phyloP scores from a whole-genome alignment of 2,113 vertebrate genomes.

The Dunckerocampus dactyliophorus region DNA sequence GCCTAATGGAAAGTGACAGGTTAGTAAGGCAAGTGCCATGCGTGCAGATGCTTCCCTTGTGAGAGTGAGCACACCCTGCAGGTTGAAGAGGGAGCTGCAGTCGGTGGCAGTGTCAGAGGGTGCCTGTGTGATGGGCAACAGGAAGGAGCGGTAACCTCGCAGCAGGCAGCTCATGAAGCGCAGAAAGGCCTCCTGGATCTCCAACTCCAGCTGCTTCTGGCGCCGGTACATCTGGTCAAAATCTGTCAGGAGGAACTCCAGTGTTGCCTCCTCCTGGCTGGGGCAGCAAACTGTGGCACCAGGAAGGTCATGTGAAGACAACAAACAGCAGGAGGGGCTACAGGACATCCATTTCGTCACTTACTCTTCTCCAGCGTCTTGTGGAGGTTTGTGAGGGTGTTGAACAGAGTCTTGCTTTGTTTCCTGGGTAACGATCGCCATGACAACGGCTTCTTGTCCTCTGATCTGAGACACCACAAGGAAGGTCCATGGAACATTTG shows the following conservation, averaged over 20 bases:
- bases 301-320: background rate
- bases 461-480: conserved; percentile 67
- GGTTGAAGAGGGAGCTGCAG: conserved; percentile 84
- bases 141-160: conserved; percentile 81
- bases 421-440: conserved; percentile 83
- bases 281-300: conserved; percentile 78
- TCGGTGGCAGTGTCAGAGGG: conserved; percentile 80
- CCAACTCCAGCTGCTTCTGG: conserved; percentile 86
- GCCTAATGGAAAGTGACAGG: conserved; percentile 57
- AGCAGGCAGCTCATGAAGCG: conserved; percentile 89
- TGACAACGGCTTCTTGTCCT: conserved; percentile 85
- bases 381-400: conserved; percentile 75
- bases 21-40: background rate
- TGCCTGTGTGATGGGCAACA: conserved; percentile 84
- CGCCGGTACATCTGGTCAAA: conserved; percentile 85
- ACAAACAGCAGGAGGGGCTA: background rate
- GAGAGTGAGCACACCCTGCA: conserved; percentile 75
- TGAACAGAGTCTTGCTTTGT: conserved; percentile 82
- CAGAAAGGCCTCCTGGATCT: conserved; percentile 87
- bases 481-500: background rate
- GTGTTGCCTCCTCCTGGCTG: conserved; percentile 83
- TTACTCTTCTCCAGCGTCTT: conserved; percentile 90
- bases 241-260: conserved; percentile 89
- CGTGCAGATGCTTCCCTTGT: too few relatives aligned
- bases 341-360: conserved; percentile 25